These are phyloP conservation scores for Serinus canaria DNA, from an alignment of 2,113 vertebrate species.

Conservation along the genomic window DNA sequence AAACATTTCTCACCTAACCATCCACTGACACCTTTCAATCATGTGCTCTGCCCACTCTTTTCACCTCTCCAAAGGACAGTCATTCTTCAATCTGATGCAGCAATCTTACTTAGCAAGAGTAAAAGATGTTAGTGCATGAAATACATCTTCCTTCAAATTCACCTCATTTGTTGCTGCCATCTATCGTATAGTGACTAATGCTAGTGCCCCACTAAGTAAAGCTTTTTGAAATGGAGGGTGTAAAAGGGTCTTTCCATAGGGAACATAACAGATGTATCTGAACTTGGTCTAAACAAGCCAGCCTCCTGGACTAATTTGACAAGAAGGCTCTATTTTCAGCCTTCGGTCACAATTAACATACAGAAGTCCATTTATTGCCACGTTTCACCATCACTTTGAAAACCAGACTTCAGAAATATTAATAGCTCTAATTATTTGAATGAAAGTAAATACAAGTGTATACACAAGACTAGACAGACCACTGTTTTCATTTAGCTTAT, in stretches of 20 bases:
- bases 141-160: not conserved
- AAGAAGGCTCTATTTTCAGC: not conserved
- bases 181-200: not conserved
- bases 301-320: not conserved
- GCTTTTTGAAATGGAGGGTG: not conserved
- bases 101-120: not conserved
- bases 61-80: not conserved
- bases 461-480: not conserved
- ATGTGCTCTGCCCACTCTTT: not conserved
- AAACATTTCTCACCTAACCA: not conserved
- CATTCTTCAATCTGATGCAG: not conserved
- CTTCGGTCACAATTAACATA: not conserved
- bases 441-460: not conserved
- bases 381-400: not conserved
- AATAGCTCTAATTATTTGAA: not conserved
- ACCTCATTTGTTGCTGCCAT: not conserved
- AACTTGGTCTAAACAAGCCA: not conserved
- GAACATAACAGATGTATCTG: not conserved
- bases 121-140: not conserved
- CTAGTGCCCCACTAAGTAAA: not conserved
- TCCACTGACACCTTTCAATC: not conserved
- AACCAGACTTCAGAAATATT: not conserved
- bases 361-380: not conserved
- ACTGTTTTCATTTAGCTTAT: not conserved
- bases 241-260: not conserved